Conservation (phyloP, 1,140 invertebrate species). For the Lepidostoma basale region DNA sequence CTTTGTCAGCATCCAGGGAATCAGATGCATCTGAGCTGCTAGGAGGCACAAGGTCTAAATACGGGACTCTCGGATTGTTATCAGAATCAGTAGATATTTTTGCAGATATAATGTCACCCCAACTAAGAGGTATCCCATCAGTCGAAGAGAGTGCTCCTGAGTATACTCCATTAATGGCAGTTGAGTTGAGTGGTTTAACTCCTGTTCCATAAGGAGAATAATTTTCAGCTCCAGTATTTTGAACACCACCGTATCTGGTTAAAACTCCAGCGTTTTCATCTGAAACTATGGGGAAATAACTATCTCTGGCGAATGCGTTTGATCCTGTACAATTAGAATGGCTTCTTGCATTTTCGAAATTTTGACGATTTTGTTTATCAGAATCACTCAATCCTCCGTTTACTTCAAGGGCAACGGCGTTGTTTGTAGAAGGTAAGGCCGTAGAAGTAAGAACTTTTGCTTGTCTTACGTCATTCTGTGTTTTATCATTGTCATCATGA, state of each 20-base stretch:
- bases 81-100: slow-evolving; percentile 14
- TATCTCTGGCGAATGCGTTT: slow-evolving; percentile 45
- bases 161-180: slow-evolving; percentile 49
- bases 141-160: slow-evolving; percentile 31
- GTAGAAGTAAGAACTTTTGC: slow-evolving; percentile 46
- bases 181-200: slow-evolving; percentile 48
- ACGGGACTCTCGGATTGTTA: slow-evolving; percentile 36
- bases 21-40: slow-evolving; percentile 18
- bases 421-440: slow-evolving; percentile 49
- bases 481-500: slow-evolving; percentile 23
- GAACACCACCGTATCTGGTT: slow-evolving; percentile 59
- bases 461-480: slow-evolving; percentile 27
- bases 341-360: slow-evolving; percentile 25
- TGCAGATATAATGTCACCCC: slow-evolving; percentile 43
- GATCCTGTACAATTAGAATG: slow-evolving; percentile 10
- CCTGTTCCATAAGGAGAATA: slow-evolving; percentile 51
- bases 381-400: slow-evolving; percentile 52
- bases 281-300: slow-evolving; percentile 54
- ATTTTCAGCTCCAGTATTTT: slow-evolving; percentile 57
- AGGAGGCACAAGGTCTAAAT: slow-evolving; percentile 36
- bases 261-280: slow-evolving; percentile 48
- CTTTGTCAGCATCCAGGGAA: slow-evolving; percentile 40
- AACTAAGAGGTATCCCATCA: slow-evolving; percentile 42
- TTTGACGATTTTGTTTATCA: slow-evolving; percentile 42
- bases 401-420: slow-evolving; percentile 55